Evolutionary conservation across 2,797 vertebrate species (phyloP).

Genomic region (Sebastes nivosus): DNA sequence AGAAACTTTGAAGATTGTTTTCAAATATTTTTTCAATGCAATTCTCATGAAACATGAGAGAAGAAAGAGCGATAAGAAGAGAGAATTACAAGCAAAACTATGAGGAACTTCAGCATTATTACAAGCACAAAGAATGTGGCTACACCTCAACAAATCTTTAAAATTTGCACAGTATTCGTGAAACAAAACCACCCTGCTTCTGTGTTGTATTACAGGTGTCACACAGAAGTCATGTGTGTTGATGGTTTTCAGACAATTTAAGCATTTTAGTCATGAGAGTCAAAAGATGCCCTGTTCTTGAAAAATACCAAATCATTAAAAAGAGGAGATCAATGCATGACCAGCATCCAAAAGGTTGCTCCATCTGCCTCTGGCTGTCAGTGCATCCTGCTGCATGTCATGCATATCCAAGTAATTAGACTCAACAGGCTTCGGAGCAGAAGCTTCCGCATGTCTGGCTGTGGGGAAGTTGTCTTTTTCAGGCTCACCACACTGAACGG

Average conservation of each 20-base stretch:
- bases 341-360: constrained; percentile 5
- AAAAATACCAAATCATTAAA: constrained; percentile 16
- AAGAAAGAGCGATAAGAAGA: not conserved
- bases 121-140: not conserved
- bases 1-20: not conserved
- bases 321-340: not conserved
- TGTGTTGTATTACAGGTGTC: not conserved
- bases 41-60: not conserved
- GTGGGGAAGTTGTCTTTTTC: constrained; percentile 22
- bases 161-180: not conserved
- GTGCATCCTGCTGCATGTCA: constrained; percentile 8
- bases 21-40: not conserved
- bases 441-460: constrained; percentile 28
- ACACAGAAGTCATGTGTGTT: not conserved
- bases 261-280: not conserved
- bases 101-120: not conserved
- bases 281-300: not conserved
- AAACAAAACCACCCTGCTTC: not conserved
- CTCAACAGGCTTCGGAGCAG: constrained; percentile 31
- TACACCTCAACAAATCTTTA: not conserved
- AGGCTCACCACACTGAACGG: constrained; percentile 17
- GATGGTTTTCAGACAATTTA: not conserved
- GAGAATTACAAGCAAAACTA: not conserved
- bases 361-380: not conserved
- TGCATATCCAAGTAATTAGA: constrained; percentile 23